phyloP scores from a whole-genome alignment of 2,113 vertebrate species.

The Oxyura jamaicensis region DNA sequence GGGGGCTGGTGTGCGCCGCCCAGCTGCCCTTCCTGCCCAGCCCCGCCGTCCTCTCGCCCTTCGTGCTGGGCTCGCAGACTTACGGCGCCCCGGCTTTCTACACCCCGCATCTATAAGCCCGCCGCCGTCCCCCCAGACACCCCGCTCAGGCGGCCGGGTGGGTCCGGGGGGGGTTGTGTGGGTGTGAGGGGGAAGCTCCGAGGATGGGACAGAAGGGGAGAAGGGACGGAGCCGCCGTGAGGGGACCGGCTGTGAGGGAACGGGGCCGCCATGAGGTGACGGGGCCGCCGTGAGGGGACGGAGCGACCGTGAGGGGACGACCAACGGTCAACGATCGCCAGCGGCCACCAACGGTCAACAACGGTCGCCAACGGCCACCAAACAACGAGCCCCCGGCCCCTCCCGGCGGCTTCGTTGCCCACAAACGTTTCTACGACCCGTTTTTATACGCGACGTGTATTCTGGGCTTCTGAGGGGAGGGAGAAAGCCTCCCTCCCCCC shows the following conservation, averaged over 20 bases:
- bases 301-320: too few relatives aligned
- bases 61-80: slow-evolving; percentile 94
- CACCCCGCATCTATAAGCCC: slow-evolving; percentile 90
- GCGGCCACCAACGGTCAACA: too few relatives aligned
- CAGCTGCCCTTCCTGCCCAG: slow-evolving; percentile 94
- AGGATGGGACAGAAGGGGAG: too few relatives aligned
- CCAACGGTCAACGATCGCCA: too few relatives aligned
- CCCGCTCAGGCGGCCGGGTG: neutral
- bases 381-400: neutral
- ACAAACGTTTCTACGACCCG: neutral
- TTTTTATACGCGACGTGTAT: slow-evolving; percentile 16
- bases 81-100: slow-evolving; percentile 95
- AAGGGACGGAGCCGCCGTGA: too few relatives aligned
- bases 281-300: too few relatives aligned
- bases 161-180: neutral
- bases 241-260: too few relatives aligned
- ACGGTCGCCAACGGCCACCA: too few relatives aligned
- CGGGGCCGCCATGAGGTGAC: too few relatives aligned
- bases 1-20: slow-evolving; percentile 88
- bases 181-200: too few relatives aligned
- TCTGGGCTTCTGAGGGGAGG: neutral
- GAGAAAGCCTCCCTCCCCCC: neutral
- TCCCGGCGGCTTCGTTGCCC: neutral
- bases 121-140: neutral
- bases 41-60: slow-evolving; percentile 92